Percentiles rank a stretch among this genome's conserved stretches.
Evolutionary conservation across 2,888 invertebrate species (phyloP).

Genomic region (Odontothrips loti): DNA sequence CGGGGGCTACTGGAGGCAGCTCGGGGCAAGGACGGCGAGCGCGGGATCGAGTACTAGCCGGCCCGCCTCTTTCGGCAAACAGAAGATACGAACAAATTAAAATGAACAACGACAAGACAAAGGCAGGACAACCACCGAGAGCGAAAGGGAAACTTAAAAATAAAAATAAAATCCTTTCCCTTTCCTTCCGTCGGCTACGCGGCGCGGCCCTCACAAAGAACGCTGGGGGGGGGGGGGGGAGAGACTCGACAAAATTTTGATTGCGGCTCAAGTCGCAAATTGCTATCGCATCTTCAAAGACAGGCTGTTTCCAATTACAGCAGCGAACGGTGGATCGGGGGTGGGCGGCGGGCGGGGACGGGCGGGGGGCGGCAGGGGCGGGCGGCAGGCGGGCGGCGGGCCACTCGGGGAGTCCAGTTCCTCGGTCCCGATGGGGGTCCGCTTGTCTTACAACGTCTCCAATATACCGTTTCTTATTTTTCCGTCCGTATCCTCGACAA

Average conservation of each 20-base stretch:
- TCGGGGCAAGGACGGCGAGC: too few species aligned
- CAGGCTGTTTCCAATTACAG: background rate
- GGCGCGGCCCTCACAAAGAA: too few species aligned
- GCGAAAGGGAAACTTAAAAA: background rate
- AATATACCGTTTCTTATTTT: too few species aligned
- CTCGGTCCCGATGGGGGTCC: too few species aligned
- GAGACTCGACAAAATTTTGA: background rate
- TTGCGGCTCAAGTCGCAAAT: background rate
- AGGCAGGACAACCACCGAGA: background rate
- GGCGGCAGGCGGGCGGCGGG: background rate
- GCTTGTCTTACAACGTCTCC: too few species aligned
- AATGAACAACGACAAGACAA: constrained; percentile 1
- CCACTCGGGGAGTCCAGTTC: background rate
- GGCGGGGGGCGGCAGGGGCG: background rate
- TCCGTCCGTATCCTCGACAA: too few species aligned
- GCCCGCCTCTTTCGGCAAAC: too few species aligned
- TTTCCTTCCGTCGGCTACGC: background rate
- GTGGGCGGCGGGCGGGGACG: background rate
- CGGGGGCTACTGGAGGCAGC: too few species aligned
- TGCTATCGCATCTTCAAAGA: background rate
- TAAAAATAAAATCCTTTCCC: background rate
- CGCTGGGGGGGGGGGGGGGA: background rate
- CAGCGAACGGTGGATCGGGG: background rate
- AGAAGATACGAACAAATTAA: background rate
- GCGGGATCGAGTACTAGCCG: too few species aligned